Percentiles rank a stretch among this genome's conserved stretches.
Conservation (phyloP, 2,797 vertebrate species). For the Rousettus madagascariensis region DNA sequence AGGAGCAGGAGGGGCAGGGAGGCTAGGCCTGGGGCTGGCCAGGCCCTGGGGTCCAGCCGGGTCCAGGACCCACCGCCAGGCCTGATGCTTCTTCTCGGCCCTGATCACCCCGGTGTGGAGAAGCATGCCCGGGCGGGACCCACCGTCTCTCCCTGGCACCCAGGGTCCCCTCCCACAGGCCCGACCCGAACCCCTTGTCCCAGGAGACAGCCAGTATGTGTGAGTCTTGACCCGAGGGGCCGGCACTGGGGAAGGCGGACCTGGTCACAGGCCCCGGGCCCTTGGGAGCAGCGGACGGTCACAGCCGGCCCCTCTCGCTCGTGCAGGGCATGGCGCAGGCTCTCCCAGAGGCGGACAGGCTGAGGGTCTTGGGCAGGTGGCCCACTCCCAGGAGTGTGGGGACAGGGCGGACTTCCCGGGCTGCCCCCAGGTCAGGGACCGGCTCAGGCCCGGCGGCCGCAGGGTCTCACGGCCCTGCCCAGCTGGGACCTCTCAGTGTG, state of each 20-base stretch:
- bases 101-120: neutral
- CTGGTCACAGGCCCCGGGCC: rapidly evolving
- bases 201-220: rapidly evolving
- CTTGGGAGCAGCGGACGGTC: rapidly evolving
- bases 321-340: rapidly evolving
- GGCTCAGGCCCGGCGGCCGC: neutral
- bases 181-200: neutral
- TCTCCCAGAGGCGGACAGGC: neutral
- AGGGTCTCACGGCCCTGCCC: neutral
- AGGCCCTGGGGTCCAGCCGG: neutral
- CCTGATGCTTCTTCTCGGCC: no score
- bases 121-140: neutral
- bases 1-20: no score
- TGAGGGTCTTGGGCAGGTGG: neutral
- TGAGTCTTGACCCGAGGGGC: no score
- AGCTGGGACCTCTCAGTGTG: neutral
- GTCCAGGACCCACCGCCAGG: neutral
- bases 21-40: neutral
- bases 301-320: rapidly evolving
- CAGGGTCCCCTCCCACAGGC: neutral
- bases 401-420: neutral
- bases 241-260: neutral
- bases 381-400: rapidly evolving
- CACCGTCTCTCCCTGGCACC: rapidly evolving
- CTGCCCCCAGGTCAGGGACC: neutral